Base-by-base conservation (phyloP, 1,140 invertebrate species). In the Lucilia cuprina region DNA sequence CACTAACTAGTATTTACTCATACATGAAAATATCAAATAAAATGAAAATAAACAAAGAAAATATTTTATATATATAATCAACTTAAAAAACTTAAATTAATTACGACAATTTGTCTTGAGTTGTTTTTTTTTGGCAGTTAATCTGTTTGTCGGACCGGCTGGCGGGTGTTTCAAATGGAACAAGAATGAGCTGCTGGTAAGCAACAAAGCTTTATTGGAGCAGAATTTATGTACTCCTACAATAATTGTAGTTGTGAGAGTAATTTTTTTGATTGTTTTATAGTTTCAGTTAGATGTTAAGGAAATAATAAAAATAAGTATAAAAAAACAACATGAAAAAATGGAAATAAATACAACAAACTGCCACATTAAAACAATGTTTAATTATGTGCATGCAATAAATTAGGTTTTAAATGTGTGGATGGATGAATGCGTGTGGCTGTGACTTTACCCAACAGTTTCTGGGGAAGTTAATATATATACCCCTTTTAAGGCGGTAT, bases 61-160 rank as follows among this genome's bases (percentile, higher is more conserved):
- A 70, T 25, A 70, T 30, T 30, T 30, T 17, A 55, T 17, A 5
- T 17, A 5, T 17, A 70, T 70, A 70, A 70, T 70, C 65, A 70
- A 70, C 65, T 70, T 70, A 70, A 70, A 70, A 70, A 70, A 70
- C 65, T 70, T 21, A 70, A 70, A 70, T 70, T 70, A 70, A 70
- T 70, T 70, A 70, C 65, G 65, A 70, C 65, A 70, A 70, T 70
- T 70, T 70, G 65, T 70, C 65, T 70, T 70, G 65, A 21, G 65
- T 70, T 70, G n/a, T 70, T 25, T 70, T 70, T 70, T 70, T 70
- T 70, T 5, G 41, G 41, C 41, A 41, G 41, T 41, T 55, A 12
- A 14, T 4, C 12, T 55, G 50, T 55, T 14, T 55, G 41, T 41
- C 41, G 5, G 55, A 60, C 55, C 2, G 65, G 9, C 17, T 70